These are phyloP conservation scores for Andricus grossulariae DNA, from an alignment of 1,140 invertebrate species.

Conservation along the genomic window DNA sequence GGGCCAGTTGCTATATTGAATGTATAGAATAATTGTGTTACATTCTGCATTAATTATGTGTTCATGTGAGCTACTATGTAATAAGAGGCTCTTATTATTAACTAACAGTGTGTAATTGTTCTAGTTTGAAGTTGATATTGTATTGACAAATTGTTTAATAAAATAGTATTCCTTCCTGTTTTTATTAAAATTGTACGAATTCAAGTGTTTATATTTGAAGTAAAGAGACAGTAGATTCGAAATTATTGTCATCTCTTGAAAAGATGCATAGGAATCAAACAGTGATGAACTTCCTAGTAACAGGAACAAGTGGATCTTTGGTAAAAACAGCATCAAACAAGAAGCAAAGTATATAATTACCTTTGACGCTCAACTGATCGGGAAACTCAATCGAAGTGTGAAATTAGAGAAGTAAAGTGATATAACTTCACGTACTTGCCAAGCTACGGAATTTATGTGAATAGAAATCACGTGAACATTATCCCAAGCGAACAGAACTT, in stretches of 20 bases:
- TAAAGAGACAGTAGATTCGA: background rate
- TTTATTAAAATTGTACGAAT: no score
- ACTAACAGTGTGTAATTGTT: no score
- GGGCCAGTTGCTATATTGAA: no score
- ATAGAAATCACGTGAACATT: conserved; percentile 13
- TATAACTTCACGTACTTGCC: background rate
- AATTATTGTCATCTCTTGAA: background rate
- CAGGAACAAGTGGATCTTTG: background rate
- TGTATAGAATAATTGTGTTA: no score
- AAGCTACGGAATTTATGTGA: background rate
- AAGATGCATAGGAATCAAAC: background rate
- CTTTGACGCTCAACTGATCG: conserved; percentile 1
- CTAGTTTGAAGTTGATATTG: no score
- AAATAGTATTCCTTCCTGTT: no score
- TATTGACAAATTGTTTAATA: no score
- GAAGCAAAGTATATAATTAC: conserved; percentile 8
- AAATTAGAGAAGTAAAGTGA: conserved; percentile 12
- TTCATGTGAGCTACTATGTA: no score
- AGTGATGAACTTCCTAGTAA: background rate
- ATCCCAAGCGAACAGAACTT: background rate
- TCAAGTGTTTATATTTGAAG: no score
- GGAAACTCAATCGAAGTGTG: conserved; percentile 8
- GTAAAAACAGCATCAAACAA: background rate
- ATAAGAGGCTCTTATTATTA: no score
- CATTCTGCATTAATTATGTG: no score